These are phyloP conservation scores for Drosophila ustulata DNA, from an alignment of 2,888 invertebrate species.

Conservation along the genomic window DNA sequence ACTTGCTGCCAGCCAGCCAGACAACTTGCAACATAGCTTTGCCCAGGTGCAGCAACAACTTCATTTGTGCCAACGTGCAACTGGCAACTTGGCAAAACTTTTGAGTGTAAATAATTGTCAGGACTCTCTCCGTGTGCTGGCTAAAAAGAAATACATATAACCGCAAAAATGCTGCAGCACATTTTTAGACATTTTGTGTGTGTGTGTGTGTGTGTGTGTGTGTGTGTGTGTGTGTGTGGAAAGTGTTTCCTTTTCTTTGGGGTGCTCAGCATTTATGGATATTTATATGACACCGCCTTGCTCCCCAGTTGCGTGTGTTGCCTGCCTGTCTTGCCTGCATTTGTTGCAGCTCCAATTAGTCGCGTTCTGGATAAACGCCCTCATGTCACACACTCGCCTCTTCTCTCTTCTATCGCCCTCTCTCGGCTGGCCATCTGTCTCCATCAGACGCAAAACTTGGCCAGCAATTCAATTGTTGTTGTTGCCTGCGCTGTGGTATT, in stretches of 20 bases:
- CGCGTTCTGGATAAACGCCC: constrained; percentile 42
- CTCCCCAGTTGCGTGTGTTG: not conserved
- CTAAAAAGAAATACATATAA: constrained; percentile 61
- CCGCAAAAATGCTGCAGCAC: constrained; percentile 67
- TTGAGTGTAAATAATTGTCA: constrained; percentile 79
- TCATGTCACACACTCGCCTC: constrained; percentile 2
- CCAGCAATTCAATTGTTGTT: constrained; percentile 21
- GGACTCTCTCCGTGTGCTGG: constrained; percentile 25
- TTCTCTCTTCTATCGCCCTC: not conserved
- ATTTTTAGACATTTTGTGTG: constrained; percentile 29
- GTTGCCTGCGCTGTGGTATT: constrained; percentile 2
- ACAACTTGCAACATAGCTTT: constrained; percentile 10
- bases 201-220: not conserved
- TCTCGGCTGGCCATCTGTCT: constrained; percentile 44
- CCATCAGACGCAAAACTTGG: constrained; percentile 43
- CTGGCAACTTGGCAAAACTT: constrained; percentile 64
- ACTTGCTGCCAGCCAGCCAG: constrained; percentile 20
- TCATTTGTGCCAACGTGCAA: constrained; percentile 24
- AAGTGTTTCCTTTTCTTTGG: constrained; percentile 51
- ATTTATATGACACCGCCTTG: constrained; percentile 54
- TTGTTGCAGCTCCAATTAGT: constrained; percentile 50
- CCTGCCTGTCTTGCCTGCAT: not conserved
- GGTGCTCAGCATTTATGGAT: constrained; percentile 67
- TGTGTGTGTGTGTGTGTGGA: constrained; percentile 11
- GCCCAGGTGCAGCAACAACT: constrained; percentile 22